Conservation (phyloP, 2,113 vertebrate species). For the Aviceda subcristata region DNA sequence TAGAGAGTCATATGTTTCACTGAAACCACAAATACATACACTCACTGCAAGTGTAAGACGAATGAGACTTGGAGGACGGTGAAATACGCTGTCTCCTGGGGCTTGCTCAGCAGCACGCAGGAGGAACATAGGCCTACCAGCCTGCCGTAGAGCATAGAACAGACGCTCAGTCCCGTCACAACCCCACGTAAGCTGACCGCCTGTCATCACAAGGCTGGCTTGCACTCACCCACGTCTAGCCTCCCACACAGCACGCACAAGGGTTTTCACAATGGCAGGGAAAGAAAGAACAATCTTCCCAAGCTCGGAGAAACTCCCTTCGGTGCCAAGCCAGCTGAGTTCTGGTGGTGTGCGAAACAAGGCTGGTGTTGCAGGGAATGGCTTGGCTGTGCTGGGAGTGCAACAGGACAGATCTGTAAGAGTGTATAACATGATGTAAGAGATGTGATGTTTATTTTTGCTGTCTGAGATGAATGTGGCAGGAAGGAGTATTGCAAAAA, state of each 20-base stretch:
- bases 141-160: rapidly evolving
- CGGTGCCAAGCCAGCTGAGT: background rate
- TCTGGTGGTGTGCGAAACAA: background rate
- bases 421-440: background rate
- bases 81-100: background rate
- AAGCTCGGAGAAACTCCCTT: background rate
- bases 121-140: background rate
- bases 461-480: background rate
- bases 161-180: background rate
- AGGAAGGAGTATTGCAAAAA: background rate
- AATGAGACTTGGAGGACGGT: background rate
- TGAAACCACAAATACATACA: background rate
- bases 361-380: background rate
- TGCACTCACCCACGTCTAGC: background rate
- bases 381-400: background rate
- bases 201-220: background rate
- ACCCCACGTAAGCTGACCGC: rapidly evolving
- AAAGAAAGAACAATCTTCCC: background rate
- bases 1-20: background rate
- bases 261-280: background rate
- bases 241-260: background rate
- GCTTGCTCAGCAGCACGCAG: background rate
- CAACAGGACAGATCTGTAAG: background rate
- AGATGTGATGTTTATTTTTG: background rate
- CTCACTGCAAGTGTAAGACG: background rate